phyloP scores from a whole-genome alignment of 2,797 vertebrate genomes.

The Spatula clypeata region DNA sequence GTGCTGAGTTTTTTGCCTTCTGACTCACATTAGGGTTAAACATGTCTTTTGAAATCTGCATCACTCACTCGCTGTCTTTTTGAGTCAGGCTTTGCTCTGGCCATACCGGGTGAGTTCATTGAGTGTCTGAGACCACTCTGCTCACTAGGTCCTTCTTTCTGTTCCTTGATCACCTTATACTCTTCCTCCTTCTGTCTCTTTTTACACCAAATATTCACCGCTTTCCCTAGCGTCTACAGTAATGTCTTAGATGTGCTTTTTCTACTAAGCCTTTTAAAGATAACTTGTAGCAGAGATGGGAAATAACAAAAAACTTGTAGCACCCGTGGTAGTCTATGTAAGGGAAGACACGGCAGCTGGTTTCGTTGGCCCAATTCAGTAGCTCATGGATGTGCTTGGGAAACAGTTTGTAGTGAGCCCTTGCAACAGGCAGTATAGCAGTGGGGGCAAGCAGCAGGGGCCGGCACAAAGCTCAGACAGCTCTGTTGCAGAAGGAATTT shows the following conservation, averaged over 20 bases:
- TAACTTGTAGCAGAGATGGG: background rate
- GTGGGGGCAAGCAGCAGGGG: background rate
- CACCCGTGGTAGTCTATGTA: background rate
- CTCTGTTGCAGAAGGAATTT: background rate
- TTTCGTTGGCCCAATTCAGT: background rate
- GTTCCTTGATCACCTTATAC: background rate
- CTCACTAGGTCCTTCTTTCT: background rate
- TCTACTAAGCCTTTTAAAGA: background rate
- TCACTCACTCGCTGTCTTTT: background rate
- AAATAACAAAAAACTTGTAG: background rate
- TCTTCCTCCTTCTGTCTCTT: background rate
- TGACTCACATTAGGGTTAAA: background rate
- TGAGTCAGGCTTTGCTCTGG: background rate
- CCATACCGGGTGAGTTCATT: background rate
- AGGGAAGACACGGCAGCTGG: rapidly evolving
- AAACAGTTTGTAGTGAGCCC: background rate
- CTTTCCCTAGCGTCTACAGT: background rate
- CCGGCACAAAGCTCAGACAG: background rate
- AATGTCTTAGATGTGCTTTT: background rate
- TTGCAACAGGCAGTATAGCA: background rate
- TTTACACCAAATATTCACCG: rapidly evolving
- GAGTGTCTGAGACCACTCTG: background rate
- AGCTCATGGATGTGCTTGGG: background rate
- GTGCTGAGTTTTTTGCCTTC: background rate
- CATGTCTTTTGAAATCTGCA: background rate